These are phyloP conservation scores for Amiota minor DNA, from an alignment of 2,888 invertebrate genomes.

Conservation along the genomic window DNA sequence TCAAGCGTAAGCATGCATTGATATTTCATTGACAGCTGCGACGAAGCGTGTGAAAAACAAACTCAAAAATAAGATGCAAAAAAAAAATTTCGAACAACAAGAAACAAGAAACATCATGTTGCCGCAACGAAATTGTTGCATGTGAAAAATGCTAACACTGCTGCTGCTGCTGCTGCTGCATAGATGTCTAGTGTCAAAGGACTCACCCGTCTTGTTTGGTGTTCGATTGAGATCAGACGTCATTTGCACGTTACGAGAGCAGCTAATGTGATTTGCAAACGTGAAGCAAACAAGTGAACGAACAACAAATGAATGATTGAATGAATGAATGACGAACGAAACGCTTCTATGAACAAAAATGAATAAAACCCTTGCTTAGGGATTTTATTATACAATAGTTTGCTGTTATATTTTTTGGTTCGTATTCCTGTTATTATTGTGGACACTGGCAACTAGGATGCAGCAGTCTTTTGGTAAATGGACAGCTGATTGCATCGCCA, in stretches of 20 bases:
- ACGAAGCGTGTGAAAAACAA: constrained; percentile 2
- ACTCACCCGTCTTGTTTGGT: neutral
- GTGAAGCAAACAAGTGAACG: neutral
- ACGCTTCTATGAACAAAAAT: too few relatives aligned
- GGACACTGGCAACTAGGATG: too few relatives aligned
- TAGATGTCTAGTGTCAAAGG: constrained; percentile 13
- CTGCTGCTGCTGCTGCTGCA: neutral
- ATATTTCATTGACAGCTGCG: constrained; percentile 41
- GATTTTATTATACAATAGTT: neutral
- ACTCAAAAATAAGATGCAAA: constrained; percentile 25
- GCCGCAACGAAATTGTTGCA: neutral
- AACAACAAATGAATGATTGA: too few relatives aligned
- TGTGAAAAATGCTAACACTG: neutral
- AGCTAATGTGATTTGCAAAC: constrained; percentile 26
- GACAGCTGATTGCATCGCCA: constrained; percentile 11
- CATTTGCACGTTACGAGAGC: constrained; percentile 23
- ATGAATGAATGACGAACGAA: too few relatives aligned
- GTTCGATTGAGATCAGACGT: constrained; percentile 2
- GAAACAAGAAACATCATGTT: neutral
- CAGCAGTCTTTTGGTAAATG: neutral
- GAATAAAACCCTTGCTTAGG: too few relatives aligned
- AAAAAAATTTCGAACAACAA: neutral
- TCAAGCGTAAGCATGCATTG: constrained; percentile 32
- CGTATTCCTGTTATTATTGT: neutral
- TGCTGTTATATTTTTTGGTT: too few relatives aligned